These are phyloP conservation scores for Aethes cnicana DNA, from an alignment of 2,888 invertebrate genomes.

Conservation along the genomic window DNA sequence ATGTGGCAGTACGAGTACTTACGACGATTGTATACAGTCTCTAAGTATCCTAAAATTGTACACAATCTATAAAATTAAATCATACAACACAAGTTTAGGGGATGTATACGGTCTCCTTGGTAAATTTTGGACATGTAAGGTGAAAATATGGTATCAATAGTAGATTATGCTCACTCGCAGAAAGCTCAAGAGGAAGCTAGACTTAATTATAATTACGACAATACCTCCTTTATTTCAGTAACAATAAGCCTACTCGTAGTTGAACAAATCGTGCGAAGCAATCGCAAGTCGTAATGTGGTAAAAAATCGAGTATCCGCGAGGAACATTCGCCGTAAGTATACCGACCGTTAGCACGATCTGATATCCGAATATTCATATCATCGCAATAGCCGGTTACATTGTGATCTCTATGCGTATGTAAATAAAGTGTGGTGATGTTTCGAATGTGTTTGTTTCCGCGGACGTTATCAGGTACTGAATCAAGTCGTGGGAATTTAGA, in stretches of 20 bases:
- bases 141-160: too few species aligned
- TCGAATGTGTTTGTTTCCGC: conserved; percentile 22
- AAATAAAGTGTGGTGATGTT: conserved; percentile 4
- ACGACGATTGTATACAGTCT: too few species aligned
- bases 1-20: too few species aligned
- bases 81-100: too few species aligned
- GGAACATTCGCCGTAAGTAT: conserved; percentile 27
- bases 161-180: too few species aligned
- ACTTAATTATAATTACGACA: conserved; percentile 26
- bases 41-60: too few species aligned
- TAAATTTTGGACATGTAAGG: too few species aligned
- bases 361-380: conserved; percentile 31
- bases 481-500: conserved; percentile 55
- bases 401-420: background rate
- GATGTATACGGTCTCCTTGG: too few species aligned
- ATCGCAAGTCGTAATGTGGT: conserved; percentile 24
- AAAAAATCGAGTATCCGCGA: conserved; percentile 22
- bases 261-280: conserved; percentile 22
- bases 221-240: conserved; percentile 23
- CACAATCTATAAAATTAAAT: too few species aligned
- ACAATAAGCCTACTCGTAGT: conserved; percentile 2
- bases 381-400: conserved; percentile 7
- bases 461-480: conserved; percentile 31
- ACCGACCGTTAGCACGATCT: conserved; percentile 30
- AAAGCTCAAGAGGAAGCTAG: conserved; percentile 23